These are phyloP conservation scores for Myrmecophaga tridactyla DNA, from an alignment of 2,113 vertebrate species.

Conservation along the genomic window DNA sequence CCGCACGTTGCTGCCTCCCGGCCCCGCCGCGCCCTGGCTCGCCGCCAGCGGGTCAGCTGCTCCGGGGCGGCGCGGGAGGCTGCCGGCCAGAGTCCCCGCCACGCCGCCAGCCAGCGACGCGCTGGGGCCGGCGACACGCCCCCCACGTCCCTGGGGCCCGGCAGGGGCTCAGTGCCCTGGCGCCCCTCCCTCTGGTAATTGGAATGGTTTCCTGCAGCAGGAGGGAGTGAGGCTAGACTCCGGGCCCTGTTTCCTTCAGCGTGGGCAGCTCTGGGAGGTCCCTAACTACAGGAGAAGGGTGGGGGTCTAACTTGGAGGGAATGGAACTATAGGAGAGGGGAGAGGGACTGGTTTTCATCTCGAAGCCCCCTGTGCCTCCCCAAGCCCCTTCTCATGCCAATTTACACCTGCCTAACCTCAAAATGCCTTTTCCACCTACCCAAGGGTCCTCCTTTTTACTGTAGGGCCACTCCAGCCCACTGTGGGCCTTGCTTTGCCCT, in stretches of 20 bases:
- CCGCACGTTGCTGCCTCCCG: slow-evolving; percentile 85
- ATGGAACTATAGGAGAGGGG: background rate
- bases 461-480: background rate
- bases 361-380: background rate
- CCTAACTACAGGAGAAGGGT: background rate
- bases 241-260: background rate
- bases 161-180: background rate
- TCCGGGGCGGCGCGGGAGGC: slow-evolving; percentile 69
- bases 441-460: background rate
- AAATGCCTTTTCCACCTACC: background rate
- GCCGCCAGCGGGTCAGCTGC: slow-evolving; percentile 84
- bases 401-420: background rate
- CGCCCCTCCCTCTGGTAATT: background rate
- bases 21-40: slow-evolving; percentile 79
- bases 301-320: background rate
- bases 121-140: slow-evolving; percentile 33
- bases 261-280: background rate
- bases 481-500: background rate
- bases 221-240: background rate
- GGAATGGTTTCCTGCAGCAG: background rate
- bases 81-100: slow-evolving; percentile 62
- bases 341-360: background rate
- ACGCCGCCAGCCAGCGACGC: slow-evolving; percentile 28
- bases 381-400: background rate
- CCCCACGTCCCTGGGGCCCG: background rate